Evolutionary conservation across 30 jellyfish, hydroid and myxozoan species (phyloP).

Genomic region (Aurelia coerulea): DNA sequence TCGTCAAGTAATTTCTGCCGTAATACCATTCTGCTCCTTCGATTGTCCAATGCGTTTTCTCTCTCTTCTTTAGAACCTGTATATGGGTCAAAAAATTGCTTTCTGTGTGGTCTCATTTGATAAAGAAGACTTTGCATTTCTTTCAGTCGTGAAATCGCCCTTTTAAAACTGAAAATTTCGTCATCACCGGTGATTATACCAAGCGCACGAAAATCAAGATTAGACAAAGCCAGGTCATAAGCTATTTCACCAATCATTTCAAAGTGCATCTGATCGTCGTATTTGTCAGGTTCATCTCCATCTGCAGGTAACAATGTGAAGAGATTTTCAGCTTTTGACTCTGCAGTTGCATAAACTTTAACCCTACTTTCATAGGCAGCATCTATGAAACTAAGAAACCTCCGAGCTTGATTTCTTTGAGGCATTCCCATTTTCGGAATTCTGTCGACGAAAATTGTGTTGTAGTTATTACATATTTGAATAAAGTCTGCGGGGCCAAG

Average conservation of each 20-base stretch:
- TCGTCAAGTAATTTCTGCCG: slow-evolving; percentile 65
- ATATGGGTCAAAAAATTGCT: slow-evolving; percentile 69
- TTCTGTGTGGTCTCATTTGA: slow-evolving; percentile 65
- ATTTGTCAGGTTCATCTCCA: slow-evolving; percentile 41
- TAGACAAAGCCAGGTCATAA: slow-evolving; percentile 73
- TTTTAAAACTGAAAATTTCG: slow-evolving; percentile 79
- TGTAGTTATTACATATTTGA: slow-evolving; percentile 71
- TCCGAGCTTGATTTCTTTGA: slow-evolving; percentile 80
- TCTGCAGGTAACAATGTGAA: slow-evolving; percentile 75
- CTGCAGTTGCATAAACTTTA: slow-evolving; percentile 76
- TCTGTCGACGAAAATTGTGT: slow-evolving; percentile 72
- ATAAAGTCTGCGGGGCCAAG: slow-evolving; percentile 90
- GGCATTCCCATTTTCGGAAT: slow-evolving; percentile 76
- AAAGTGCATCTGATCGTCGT: slow-evolving; percentile 81
- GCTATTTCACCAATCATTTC: slow-evolving; percentile 95
- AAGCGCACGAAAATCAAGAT: slow-evolving; percentile 60
- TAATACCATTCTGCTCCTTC: slow-evolving; percentile 61
- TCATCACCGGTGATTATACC: slow-evolving; percentile 86
- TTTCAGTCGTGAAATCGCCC: slow-evolving; percentile 80
- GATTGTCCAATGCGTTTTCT: slow-evolving; percentile 56
- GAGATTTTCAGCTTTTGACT: slow-evolving; percentile 73
- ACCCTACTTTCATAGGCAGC: slow-evolving; percentile 88
- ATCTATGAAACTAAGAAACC: slow-evolving; percentile 86
- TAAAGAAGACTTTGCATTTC: slow-evolving; percentile 81
- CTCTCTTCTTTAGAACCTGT: slow-evolving; percentile 69